These are phyloP conservation scores for Agriotes lineatus DNA, from an alignment of 2,888 invertebrate genomes.

Conservation along the genomic window DNA sequence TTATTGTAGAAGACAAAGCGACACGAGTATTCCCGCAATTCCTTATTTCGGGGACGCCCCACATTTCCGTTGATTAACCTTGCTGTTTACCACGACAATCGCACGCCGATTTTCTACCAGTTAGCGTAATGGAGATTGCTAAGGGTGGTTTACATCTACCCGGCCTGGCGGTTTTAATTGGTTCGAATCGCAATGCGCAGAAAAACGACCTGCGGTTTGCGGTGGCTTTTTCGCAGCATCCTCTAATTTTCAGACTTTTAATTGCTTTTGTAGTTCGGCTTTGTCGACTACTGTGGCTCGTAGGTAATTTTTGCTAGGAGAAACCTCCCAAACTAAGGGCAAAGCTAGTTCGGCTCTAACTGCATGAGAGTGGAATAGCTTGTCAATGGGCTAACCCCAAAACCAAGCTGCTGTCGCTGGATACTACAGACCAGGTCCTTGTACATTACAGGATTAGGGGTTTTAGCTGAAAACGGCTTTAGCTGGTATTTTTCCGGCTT, in stretches of 20 bases:
- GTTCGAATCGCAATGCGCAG: not conserved
- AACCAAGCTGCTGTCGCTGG: constrained; percentile 8
- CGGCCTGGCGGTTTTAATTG: not conserved
- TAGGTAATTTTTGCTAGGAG: too few relatives aligned
- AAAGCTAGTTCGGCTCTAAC: constrained; percentile 6
- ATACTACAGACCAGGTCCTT: constrained; percentile 16
- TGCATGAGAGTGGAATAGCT: constrained; percentile 6
- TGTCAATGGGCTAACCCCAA: constrained; percentile 12
- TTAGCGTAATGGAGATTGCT: not conserved
- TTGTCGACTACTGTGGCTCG: too few relatives aligned
- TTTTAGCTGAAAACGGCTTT: constrained; percentile 6
- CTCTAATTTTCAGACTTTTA: too few relatives aligned
- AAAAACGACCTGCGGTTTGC: not conserved
- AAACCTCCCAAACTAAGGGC: too few relatives aligned
- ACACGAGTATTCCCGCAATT: not conserved
- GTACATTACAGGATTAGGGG: constrained; percentile 12
- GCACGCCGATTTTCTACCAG: not conserved
- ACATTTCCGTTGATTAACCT: too few relatives aligned
- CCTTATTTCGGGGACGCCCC: not conserved
- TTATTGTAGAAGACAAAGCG: not conserved
- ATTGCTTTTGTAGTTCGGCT: not conserved
- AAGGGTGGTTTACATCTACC: not conserved
- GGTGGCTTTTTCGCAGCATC: too few relatives aligned
- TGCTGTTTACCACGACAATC: not conserved
- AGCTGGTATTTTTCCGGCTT: constrained; percentile 2